A percentile compares a stretch with the other conserved stretches of the same genome.
Evolutionary conservation across 2,113 vertebrate genomes (phyloP).

Genomic region (Picathartes gymnocephalus): DNA sequence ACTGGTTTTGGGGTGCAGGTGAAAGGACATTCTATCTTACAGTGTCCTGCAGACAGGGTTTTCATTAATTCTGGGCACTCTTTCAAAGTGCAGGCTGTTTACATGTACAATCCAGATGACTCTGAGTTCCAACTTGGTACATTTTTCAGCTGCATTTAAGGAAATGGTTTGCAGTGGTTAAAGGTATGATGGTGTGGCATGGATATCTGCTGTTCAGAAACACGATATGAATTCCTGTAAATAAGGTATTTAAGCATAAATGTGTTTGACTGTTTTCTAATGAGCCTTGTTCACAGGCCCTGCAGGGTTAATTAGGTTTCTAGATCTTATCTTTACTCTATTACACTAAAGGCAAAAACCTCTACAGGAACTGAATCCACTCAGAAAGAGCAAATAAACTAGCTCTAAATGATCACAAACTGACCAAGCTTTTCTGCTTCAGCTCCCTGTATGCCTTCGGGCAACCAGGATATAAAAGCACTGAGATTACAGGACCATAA

Average conservation of each 20-base stretch:
- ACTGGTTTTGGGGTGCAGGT: neutral
- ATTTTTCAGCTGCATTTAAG: constrained; percentile 15
- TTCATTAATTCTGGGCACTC: neutral
- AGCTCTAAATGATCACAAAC: constrained; percentile 80
- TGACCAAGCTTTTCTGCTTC: constrained; percentile 73
- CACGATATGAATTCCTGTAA: constrained; percentile 18
- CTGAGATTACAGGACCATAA: constrained; percentile 74
- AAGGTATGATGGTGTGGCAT: neutral
- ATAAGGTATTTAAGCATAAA: constrained; percentile 57
- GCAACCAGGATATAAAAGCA: constrained; percentile 66
- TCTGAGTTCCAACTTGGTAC: neutral
- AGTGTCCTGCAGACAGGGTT: neutral
- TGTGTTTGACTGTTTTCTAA: constrained; percentile 55
- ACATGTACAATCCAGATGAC: neutral
- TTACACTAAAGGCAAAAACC: constrained; percentile 51
- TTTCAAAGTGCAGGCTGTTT: neutral
- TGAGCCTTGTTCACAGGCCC: constrained; percentile 55
- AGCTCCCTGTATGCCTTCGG: constrained; percentile 69
- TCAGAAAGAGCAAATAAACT: constrained; percentile 76
- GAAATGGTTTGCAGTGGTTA: neutral
- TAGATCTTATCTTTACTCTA: constrained; percentile 57
- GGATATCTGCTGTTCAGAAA: neutral
- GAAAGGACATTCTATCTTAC: neutral
- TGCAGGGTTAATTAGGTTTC: constrained; percentile 63
- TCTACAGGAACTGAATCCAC: constrained; percentile 57